Evolutionary conservation across 2,888 invertebrate genomes (phyloP).

Genomic region (Julus scanicus): DNA sequence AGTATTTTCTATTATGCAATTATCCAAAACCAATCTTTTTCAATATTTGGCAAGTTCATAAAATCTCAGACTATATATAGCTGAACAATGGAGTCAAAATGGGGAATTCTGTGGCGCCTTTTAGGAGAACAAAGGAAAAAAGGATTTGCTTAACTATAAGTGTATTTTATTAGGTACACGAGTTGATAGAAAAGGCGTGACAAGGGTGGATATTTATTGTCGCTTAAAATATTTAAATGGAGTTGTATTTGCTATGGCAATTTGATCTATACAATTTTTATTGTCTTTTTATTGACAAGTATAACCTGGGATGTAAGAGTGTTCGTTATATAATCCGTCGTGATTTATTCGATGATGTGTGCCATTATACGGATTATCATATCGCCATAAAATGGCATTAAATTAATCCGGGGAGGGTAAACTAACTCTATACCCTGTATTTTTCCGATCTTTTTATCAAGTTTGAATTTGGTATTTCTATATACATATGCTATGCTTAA

Average conservation of each 20-base stretch:
- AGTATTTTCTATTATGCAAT: too few relatives aligned
- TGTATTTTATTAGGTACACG: not conserved
- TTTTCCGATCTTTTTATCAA: too few relatives aligned
- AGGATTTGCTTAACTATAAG: not conserved
- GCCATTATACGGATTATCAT: not conserved
- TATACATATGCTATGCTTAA: too few relatives aligned
- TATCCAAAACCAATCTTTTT: too few relatives aligned
- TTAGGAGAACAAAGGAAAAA: not conserved
- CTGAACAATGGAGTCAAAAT: too few relatives aligned
- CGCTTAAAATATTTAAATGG: not conserved
- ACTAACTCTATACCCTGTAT: not conserved
- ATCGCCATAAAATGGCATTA: not conserved
- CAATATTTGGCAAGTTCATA: not conserved
- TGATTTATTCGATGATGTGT: not conserved
- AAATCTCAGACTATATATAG: too few relatives aligned
- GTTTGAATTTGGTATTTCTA: too few relatives aligned
- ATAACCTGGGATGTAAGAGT: not conserved
- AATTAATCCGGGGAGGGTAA: not conserved
- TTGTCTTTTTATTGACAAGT: not conserved
- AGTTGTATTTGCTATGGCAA: not conserved
- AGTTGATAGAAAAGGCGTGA: slow-evolving; percentile 3
- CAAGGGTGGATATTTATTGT: not conserved
- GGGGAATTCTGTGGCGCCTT: not conserved
- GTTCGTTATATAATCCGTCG: not conserved
- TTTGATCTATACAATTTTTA: not conserved